Percentiles rank a stretch among this genome's conserved stretches.
These are phyloP conservation scores for Embidobia sp. DNA, from an alignment of 2,888 invertebrate genomes.

Conservation along the genomic window DNA sequence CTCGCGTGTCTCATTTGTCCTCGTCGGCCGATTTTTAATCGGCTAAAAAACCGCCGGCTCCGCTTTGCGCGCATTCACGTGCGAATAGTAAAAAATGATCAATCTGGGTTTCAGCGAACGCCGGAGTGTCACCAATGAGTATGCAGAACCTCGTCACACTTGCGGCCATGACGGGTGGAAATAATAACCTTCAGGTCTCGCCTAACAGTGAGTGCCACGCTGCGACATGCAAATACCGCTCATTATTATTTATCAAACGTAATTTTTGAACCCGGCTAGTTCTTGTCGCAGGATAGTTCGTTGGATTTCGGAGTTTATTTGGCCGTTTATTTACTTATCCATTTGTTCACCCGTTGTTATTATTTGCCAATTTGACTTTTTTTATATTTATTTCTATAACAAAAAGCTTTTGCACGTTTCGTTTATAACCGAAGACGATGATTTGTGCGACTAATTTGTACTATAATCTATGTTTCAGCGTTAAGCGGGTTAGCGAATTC, in stretches of 20 bases:
- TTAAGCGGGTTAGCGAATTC: conserved; percentile 82
- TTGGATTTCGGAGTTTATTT: too few relatives aligned
- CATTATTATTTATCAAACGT: conserved; percentile 48
- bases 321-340: too few relatives aligned
- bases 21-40: conserved; percentile 35
- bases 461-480: conserved; percentile 80
- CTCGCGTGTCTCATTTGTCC: conserved; percentile 52
- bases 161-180: conserved; percentile 88
- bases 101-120: conserved; percentile 75
- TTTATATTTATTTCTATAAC: conserved; percentile 3
- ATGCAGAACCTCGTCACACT: conserved; percentile 96
- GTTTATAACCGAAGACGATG: conserved; percentile 6
- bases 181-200: conserved; percentile 82
- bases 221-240: conserved; percentile 51
- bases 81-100: conserved; percentile 54
- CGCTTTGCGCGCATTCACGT: conserved; percentile 45
- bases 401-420: conserved; percentile 24
- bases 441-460: conserved; percentile 58
- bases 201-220: conserved; percentile 82
- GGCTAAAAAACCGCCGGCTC: conserved; percentile 18
- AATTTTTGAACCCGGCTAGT: conserved; percentile 28
- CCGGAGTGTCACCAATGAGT: conserved; percentile 87
- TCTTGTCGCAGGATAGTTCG: too few relatives aligned
- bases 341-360: too few relatives aligned
- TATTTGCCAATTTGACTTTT: too few relatives aligned